A percentile compares a stretch with the other conserved stretches of the same genome.
phyloP scores from a whole-genome alignment of 2,113 vertebrate genomes.

The Uropsilus gracilis region DNA sequence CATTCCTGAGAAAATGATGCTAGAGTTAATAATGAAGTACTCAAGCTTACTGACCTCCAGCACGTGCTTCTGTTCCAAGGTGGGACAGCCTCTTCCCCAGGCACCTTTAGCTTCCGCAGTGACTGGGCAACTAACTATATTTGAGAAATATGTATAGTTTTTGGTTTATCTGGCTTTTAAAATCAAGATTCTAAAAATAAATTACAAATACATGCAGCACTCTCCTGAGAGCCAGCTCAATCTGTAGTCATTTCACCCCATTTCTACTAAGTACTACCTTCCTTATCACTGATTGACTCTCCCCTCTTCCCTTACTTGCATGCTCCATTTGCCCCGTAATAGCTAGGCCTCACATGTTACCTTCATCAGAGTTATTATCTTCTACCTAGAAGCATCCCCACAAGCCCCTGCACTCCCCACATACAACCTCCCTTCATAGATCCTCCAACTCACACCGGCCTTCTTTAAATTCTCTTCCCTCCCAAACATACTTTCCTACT shows the following conservation, averaged over 20 bases:
- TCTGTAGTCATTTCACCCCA: accelerated
- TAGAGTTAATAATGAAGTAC: background rate
- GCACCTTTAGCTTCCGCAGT: background rate
- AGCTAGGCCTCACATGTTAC: too few species aligned
- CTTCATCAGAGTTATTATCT: too few species aligned
- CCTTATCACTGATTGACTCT: background rate
- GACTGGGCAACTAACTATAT: background rate
- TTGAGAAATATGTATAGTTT: background rate
- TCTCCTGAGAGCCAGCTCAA: background rate
- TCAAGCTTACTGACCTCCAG: background rate
- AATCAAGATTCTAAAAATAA: constrained; percentile 15
- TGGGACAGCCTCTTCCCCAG: accelerated
- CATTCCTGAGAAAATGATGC: background rate
- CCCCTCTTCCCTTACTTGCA: background rate
- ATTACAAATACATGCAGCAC: accelerated
- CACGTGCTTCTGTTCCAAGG: background rate
- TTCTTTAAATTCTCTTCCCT: background rate
- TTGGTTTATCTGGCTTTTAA: background rate
- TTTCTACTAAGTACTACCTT: too few species aligned
- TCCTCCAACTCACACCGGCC: background rate
- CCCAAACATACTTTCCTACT: background rate
- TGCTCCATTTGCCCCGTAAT: accelerated
- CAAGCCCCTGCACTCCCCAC: accelerated
- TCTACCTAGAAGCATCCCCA: too few species aligned
- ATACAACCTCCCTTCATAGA: too few species aligned